Percentiles rank a stretch among this genome's conserved stretches.
Evolutionary conservation across 2,888 invertebrate species (phyloP).

Genomic region (Ornithoptera alexandrae): DNA sequence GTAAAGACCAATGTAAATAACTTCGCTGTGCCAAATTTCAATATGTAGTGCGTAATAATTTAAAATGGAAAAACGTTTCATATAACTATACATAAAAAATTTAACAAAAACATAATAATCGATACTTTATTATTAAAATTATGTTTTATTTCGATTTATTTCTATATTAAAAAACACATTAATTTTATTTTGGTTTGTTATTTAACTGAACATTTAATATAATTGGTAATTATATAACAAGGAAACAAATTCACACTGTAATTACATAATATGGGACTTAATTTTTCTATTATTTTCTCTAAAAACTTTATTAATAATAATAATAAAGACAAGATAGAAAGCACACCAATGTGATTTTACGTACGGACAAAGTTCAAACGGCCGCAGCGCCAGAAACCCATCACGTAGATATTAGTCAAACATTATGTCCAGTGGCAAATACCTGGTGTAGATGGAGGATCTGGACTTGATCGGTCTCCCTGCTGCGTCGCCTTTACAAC

Average conservation of each 20-base stretch:
- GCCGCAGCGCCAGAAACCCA: conserved; percentile 63
- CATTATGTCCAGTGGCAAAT: conserved; percentile 64
- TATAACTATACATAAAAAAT: too few relatives aligned
- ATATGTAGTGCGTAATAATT: background rate
- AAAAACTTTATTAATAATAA: background rate
- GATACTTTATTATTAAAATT: too few relatives aligned
- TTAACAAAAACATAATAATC: too few relatives aligned
- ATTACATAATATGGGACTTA: too few relatives aligned
- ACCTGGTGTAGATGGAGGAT: conserved; percentile 77
- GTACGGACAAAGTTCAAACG: conserved; percentile 50
- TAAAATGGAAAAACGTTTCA: background rate
- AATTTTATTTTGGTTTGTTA: too few relatives aligned
- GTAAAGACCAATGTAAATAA: background rate
- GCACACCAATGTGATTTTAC: conserved; percentile 44
- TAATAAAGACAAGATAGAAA: conserved; percentile 38
- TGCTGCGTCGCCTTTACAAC: conserved; percentile 80
- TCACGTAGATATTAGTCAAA: conserved; percentile 57
- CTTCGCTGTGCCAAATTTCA: conserved; percentile 4
- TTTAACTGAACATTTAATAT: too few relatives aligned
- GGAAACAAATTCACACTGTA: too few relatives aligned
- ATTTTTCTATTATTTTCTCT: too few relatives aligned
- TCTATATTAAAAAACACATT: too few relatives aligned
- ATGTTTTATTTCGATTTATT: too few relatives aligned
- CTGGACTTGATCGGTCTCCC: conserved; percentile 66
- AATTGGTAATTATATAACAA: too few relatives aligned